These are phyloP conservation scores for Chrysina gloriosa DNA, from an alignment of 2,888 invertebrate species.

Conservation along the genomic window DNA sequence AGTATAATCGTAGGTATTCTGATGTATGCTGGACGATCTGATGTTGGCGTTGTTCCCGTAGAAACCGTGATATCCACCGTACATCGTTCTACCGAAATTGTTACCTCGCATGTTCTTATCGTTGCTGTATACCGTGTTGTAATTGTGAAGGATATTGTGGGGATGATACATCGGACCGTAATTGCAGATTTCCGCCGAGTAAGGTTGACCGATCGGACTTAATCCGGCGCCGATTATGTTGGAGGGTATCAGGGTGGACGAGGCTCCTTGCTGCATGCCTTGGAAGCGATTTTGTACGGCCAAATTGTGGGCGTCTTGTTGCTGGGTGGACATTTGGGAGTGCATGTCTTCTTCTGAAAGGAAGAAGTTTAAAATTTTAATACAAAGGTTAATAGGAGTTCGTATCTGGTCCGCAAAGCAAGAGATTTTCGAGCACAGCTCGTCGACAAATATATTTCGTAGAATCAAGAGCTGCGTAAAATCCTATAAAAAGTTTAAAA, in stretches of 20 bases:
- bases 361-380: constrained; percentile 38
- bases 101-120: constrained; percentile 59
- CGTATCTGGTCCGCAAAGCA: no score
- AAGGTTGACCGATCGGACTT: constrained; percentile 70
- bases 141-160: constrained; percentile 65
- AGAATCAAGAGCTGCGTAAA: no score
- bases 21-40: constrained; percentile 52
- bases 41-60: constrained; percentile 57
- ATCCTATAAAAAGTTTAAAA: no score
- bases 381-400: no score
- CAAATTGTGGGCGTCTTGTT: constrained; percentile 48
- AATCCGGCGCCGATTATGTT: constrained; percentile 54
- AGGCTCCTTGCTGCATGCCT: constrained; percentile 53
- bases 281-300: constrained; percentile 58
- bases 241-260: constrained; percentile 55
- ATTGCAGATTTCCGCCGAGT: constrained; percentile 74
- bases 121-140: constrained; percentile 61
- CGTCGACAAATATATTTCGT: no score
- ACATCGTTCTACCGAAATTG: constrained; percentile 59
- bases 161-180: constrained; percentile 76
- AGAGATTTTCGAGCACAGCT: no score
- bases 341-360: constrained; percentile 58
- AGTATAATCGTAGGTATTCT: constrained; percentile 58
- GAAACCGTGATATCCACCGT: constrained; percentile 60
- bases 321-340: constrained; percentile 43